Conservation (phyloP, 2,888 invertebrate genomes). For the Drosophila phalerata region DNA sequence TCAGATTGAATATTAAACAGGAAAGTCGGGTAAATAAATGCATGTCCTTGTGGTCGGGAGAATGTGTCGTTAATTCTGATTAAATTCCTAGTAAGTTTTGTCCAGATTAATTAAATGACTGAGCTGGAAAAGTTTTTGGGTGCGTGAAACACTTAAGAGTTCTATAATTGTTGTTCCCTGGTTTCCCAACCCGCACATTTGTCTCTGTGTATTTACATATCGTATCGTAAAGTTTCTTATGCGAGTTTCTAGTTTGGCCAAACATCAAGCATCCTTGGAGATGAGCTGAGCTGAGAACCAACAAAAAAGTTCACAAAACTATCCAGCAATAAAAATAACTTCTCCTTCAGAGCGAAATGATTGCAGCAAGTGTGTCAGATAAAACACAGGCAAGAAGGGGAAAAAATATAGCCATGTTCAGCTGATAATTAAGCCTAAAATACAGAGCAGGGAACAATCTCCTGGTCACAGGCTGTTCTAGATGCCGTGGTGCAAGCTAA, state of each 20-base stretch:
- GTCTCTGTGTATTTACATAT: constrained; percentile 68
- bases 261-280: constrained; percentile 67
- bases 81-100: constrained; percentile 38
- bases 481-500: constrained; percentile 10
- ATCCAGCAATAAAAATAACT: constrained; percentile 55
- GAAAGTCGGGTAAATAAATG: background rate
- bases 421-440: constrained; percentile 25
- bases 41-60: background rate
- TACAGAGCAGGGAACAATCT: background rate
- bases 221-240: constrained; percentile 75
- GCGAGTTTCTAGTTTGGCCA: constrained; percentile 74
- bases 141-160: constrained; percentile 49
- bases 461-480: constrained; percentile 5
- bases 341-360: constrained; percentile 33
- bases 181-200: constrained; percentile 26
- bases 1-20: background rate
- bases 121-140: constrained; percentile 22
- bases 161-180: constrained; percentile 53
- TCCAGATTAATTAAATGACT: constrained; percentile 34
- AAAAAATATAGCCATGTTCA: background rate
- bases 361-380: constrained; percentile 38
- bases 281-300: constrained; percentile 35
- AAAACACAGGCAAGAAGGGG: constrained; percentile 11
- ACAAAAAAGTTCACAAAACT: constrained; percentile 69
- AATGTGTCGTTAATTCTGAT: constrained; percentile 19